Base-by-base conservation (phyloP, 1,140 invertebrate species). In the Triops cancriformis region DNA sequence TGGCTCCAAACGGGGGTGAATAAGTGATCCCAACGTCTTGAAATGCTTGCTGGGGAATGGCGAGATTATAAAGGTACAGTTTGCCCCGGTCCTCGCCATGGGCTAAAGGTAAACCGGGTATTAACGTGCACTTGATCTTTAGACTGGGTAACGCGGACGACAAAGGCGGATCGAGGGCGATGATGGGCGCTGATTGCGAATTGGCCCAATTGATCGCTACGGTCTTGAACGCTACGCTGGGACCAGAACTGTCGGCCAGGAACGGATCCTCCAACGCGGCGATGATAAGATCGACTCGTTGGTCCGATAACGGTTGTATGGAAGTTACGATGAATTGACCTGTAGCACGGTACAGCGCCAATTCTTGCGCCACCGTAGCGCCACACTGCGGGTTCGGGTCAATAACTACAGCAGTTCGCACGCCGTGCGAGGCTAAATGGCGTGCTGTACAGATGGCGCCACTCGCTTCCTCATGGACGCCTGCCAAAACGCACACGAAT, bases 31-130 rank as follows among this genome's bases (percentile, higher is more conserved):
- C 90, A 80, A 92, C 88, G 80, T 92, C 89, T 73, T 87, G 85
- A 85, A 92, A 96, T 64, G 95, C 88, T 82, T 89, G 88, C 77
- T 90, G 86, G 18, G 94, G 94, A 82, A 95, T 88, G 77, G 91
- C 92, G 81, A 96, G 86, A 86, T 96, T 94, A 84, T 92, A 94
- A 76, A 97, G 87, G 85, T 95, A 95, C 77, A 95, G 85, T 85
- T 92, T 91, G 72, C 93, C 93, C 85, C 91, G 91, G 76, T 87
- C 87, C 75, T 86, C 83, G 76, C 88, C 87, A 83, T 91, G 90
- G 80, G 90, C 88, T 12, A 94, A 85, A 73, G 94, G 94, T 83
- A 96, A 85, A 64, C 89, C 90, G 74, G 91, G 90, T 78, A 91
- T 82, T 77, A 96, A 85, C 75, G 91, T 90, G 83, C 90, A 94